These are phyloP conservation scores for Tichodroma muraria DNA, from an alignment of 2,113 vertebrate genomes.

Conservation along the genomic window DNA sequence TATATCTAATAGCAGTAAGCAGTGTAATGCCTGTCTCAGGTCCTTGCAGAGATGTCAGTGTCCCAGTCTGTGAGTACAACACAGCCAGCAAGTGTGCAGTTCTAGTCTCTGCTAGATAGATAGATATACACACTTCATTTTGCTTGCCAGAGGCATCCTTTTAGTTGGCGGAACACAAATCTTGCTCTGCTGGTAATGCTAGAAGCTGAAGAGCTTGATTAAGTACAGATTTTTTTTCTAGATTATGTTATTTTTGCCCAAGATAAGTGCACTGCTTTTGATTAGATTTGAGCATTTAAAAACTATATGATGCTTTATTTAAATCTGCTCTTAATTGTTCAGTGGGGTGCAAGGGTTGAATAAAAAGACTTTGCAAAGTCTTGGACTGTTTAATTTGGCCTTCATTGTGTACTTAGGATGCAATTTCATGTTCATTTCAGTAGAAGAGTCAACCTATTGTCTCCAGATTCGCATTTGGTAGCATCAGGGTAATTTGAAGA, in stretches of 20 bases:
- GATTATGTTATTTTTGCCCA: background rate
- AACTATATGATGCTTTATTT: background rate
- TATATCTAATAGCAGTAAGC: background rate
- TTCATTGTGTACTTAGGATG: slow-evolving; percentile 21
- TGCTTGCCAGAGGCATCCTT: background rate
- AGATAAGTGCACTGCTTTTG: background rate
- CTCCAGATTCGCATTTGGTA: background rate
- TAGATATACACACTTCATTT: background rate
- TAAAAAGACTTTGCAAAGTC: background rate
- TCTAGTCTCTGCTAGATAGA: background rate
- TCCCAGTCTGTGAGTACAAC: background rate
- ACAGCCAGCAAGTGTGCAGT: background rate
- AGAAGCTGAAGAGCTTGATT: slow-evolving; percentile 5
- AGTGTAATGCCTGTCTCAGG: background rate
- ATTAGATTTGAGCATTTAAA: background rate
- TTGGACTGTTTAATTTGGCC: background rate
- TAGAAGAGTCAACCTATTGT: slow-evolving; percentile 27
- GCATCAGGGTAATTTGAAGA: slow-evolving; percentile 25
- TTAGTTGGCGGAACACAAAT: background rate
- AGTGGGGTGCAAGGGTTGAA: background rate
- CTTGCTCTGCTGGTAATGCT: background rate
- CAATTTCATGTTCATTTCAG: slow-evolving; percentile 26
- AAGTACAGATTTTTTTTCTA: background rate
- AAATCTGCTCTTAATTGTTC: background rate
- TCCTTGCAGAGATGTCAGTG: background rate